A percentile compares a stretch with the other conserved stretches of the same genome.
These are phyloP conservation scores for Zaprionus obscuricornis DNA, from an alignment of 2,888 invertebrate species.

Conservation along the genomic window DNA sequence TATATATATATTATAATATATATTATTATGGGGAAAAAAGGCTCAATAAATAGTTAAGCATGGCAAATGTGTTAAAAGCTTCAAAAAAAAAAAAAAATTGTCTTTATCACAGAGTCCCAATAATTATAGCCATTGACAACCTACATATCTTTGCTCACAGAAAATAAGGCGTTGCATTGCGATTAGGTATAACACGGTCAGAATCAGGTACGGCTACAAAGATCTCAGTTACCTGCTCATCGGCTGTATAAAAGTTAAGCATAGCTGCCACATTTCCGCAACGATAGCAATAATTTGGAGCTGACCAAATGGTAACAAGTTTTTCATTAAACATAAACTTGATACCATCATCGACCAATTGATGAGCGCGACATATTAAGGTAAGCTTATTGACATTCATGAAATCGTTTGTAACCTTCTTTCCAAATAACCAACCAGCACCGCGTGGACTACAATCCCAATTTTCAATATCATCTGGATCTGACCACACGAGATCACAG, in stretches of 20 bases:
- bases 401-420: slow-evolving; percentile 96
- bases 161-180: slow-evolving; percentile 98
- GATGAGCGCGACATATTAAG: slow-evolving; percentile 98
- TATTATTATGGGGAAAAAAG: too few relatives aligned
- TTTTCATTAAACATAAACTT: slow-evolving; percentile 99
- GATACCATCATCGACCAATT: slow-evolving; percentile 98
- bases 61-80: background rate
- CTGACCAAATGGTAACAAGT: slow-evolving; percentile 99
- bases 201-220: slow-evolving; percentile 98
- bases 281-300: slow-evolving; percentile 99
- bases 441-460: slow-evolving; percentile 97
- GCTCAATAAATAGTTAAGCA: too few relatives aligned
- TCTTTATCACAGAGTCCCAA: too few relatives aligned
- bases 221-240: slow-evolving; percentile 91
- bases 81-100: too few relatives aligned
- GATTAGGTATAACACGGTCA: slow-evolving; percentile 95
- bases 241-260: slow-evolving; percentile 92
- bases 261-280: slow-evolving; percentile 99
- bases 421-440: slow-evolving; percentile 98
- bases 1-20: too few relatives aligned
- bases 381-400: slow-evolving; percentile 96
- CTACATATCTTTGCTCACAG: too few relatives aligned
- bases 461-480: slow-evolving; percentile 97
- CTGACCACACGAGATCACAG: slow-evolving; percentile 99
- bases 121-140: too few relatives aligned